Conservation (phyloP, 2,113 vertebrate genomes). For the Fulmarus glacialis region DNA sequence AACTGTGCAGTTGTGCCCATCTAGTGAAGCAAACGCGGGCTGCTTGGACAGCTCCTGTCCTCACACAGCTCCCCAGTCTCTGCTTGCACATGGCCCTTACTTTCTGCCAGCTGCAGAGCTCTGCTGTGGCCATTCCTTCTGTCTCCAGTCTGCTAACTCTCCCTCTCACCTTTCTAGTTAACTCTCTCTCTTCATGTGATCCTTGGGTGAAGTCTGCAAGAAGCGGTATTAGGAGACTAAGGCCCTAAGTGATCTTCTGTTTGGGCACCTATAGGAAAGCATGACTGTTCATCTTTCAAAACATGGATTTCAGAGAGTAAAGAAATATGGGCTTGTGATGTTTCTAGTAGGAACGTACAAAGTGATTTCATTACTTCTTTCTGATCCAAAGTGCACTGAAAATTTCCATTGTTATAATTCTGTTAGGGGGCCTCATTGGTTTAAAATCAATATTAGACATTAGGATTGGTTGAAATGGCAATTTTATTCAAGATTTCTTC, state of each 20-base stretch:
- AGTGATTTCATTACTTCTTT: background rate
- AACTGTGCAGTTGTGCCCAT: background rate
- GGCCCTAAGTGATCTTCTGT: background rate
- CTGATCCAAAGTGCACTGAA: background rate
- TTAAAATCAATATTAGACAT: background rate
- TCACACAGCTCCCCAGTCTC: rapidly evolving
- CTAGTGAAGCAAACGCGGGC: rapidly evolving
- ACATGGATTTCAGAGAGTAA: background rate
- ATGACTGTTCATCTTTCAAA: background rate
- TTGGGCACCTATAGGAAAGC: background rate
- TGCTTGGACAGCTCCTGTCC: background rate
- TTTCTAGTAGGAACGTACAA: background rate
- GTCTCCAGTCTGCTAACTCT: background rate
- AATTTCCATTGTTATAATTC: background rate
- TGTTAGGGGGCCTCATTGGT: background rate
- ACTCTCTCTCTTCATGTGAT: background rate
- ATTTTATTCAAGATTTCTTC: background rate
- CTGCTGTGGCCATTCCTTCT: background rate
- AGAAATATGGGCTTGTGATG: background rate
- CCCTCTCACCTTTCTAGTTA: background rate
- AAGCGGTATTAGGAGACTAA: background rate
- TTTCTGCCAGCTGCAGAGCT: background rate
- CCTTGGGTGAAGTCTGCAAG: background rate
- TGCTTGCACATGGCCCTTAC: background rate
- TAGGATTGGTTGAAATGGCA: background rate